Evolutionary conservation across 1,140 invertebrate genomes (phyloP).

Genomic region (Philopotamus ludificatus): DNA sequence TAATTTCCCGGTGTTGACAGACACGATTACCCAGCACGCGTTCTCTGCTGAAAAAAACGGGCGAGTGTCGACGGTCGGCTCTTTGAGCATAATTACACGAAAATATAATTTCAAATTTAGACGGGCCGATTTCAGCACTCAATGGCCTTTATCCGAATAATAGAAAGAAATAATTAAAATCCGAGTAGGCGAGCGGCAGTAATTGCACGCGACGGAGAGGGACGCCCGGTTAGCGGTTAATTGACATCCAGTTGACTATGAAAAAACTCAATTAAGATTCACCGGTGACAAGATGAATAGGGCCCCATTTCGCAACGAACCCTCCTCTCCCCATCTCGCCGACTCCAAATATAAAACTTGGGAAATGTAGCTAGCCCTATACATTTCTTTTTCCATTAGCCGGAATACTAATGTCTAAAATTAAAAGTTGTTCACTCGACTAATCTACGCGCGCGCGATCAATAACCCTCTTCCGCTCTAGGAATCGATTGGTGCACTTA

Average conservation of each 20-base stretch:
- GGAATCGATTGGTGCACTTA: too few species aligned
- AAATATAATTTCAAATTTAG: too few species aligned
- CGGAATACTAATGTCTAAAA: too few species aligned
- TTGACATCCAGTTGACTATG: conserved; percentile 29
- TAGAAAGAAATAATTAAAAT: conserved; percentile 25
- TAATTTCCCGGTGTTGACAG: neutral
- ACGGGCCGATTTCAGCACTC: conserved; percentile 11
- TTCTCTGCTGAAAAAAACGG: too few species aligned
- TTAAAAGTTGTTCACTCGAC: too few species aligned
- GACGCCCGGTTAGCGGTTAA: conserved; percentile 20
- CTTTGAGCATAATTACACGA: too few species aligned
- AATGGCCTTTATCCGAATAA: conserved; percentile 19
- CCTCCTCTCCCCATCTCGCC: too few species aligned
- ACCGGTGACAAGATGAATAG: conserved; percentile 9
- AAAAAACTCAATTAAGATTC: conserved; percentile 36
- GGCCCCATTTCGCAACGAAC: conserved; percentile 8
- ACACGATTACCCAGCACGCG: neutral
- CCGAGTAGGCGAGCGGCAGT: neutral
- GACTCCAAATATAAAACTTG: neutral
- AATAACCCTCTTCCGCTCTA: too few species aligned
- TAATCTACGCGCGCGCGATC: too few species aligned
- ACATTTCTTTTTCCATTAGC: too few species aligned
- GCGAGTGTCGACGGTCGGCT: too few species aligned
- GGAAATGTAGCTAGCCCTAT: too few species aligned
- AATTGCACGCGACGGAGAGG: conserved; percentile 4